Evolutionary conservation across 2,113 vertebrate species (phyloP), one percentile per base, ranked within the genome.

Genomic region (Myrmecobius fasciatus): DNA sequence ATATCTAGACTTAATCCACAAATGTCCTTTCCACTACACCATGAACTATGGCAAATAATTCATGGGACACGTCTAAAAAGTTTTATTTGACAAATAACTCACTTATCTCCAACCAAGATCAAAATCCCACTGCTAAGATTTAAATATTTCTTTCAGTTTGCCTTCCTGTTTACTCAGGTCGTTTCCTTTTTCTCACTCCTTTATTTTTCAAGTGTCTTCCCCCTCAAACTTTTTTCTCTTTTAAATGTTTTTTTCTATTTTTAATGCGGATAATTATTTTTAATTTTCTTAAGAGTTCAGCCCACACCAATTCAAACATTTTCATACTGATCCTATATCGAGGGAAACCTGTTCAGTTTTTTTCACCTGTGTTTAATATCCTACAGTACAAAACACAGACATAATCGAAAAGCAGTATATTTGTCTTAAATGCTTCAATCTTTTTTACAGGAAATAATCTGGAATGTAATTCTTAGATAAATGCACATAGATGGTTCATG

Each of bases 181-280:
- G 89, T 96, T 60, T 53, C 90, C 52, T 53, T 36, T 94, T 95
- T 53, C n/a, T 89, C 91, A 93, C 17, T 31, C 25, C 52, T 31
- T 67, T 52, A 93, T 3, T 75, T 91, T 91, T 90, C 89, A 48
- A 67, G 3, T 67, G 4, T n/a, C 60, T 67, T 67, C 60, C 31
- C 11, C 31, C 12, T n/a, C 60, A n/a, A 4, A 36, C 36, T 67
- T 36, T 36, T 36, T 67, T 31, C 53, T 54, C 31, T 67, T 67
- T 67, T 67, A 36, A 4, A 36, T 31, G 36, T 36, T 31, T 36
- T 36, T 36, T n/a, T 25, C 31, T 67, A 67, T 36, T 67, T 67
- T n/a, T 67, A 17, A 67, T 67, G 14, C 17, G 36, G 12, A 67
- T 17, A 17, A 36, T n/a, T 67, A 67, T 67, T 67, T 67, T 36